Evolutionary conservation across 2,888 invertebrate genomes (phyloP).

Genomic region (Macaria notata): DNA sequence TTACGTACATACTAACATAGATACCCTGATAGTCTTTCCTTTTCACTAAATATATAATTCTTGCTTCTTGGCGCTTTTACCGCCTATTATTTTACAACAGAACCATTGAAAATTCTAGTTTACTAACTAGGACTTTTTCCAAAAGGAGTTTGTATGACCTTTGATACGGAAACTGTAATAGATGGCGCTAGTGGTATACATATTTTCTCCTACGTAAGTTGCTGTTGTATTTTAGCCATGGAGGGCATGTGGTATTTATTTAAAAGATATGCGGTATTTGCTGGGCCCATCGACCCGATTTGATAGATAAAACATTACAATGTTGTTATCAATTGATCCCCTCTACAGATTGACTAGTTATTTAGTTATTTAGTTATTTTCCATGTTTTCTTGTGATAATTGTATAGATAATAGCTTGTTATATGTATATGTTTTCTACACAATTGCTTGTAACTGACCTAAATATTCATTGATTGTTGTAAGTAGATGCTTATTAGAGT

Average conservation of each 20-base stretch:
- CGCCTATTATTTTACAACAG: too few relatives aligned
- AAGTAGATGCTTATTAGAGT: too few relatives aligned
- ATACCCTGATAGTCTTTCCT: too few relatives aligned
- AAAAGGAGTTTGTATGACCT: too few relatives aligned
- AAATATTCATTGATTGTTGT: too few relatives aligned
- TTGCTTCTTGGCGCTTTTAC: too few relatives aligned
- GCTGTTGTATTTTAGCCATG: not conserved
- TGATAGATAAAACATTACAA: conserved; percentile 6
- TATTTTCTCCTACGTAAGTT: not conserved
- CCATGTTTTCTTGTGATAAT: conserved; percentile 12
- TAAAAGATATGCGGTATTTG: not conserved
- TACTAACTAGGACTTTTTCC: too few relatives aligned
- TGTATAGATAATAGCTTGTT: conserved; percentile 4
- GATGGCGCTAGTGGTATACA: conserved; percentile 20
- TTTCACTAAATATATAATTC: too few relatives aligned
- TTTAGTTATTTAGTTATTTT: conserved; percentile 7
- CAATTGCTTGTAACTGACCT: not conserved
- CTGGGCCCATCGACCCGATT: conserved; percentile 12
- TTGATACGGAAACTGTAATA: conserved; percentile 5
- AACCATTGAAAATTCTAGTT: too few relatives aligned
- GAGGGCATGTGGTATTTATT: not conserved
- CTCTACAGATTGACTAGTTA: conserved; percentile 6
- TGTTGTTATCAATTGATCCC: conserved; percentile 29
- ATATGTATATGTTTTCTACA: not conserved
- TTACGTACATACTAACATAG: too few relatives aligned